A percentile compares a stretch with the other conserved stretches of the same genome.
Evolutionary conservation across 2,888 invertebrate genomes (phyloP).

Genomic region (Peribatodes rhomboidaria): DNA sequence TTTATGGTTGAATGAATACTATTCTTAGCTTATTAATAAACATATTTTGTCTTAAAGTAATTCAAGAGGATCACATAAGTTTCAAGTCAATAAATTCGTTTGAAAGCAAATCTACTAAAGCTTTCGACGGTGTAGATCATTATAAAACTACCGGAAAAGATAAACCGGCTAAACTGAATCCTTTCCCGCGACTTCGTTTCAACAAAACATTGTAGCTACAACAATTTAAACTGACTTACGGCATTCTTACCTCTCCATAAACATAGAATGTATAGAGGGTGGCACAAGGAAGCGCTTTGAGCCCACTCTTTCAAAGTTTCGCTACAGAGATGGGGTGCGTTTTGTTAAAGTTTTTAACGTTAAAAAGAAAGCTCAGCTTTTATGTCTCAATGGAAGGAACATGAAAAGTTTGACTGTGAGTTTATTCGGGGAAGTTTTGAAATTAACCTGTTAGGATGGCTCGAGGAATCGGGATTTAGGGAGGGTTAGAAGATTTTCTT

Average conservation of each 20-base stretch:
- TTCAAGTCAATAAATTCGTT: conserved; percentile 1
- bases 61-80: background rate
- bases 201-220: conserved; percentile 50
- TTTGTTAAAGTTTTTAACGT: conserved; percentile 50
- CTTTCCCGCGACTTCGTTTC: conserved; percentile 33
- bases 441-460: conserved; percentile 65
- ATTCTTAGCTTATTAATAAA: background rate
- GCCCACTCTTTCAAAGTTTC: conserved; percentile 46
- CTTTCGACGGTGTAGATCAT: conserved; percentile 30
- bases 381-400: conserved; percentile 61
- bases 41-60: background rate
- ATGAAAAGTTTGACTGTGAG: conserved; percentile 51
- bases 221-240: conserved; percentile 58
- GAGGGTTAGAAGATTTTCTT: conserved; percentile 29
- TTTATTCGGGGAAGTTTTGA: conserved; percentile 57
- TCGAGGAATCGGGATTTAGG: conserved; percentile 39
- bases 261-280: conserved; percentile 36
- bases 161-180: conserved; percentile 40
- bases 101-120: conserved; percentile 22
- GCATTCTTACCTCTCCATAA: conserved; percentile 38
- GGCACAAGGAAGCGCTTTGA: conserved; percentile 40
- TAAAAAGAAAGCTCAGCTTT: conserved; percentile 63
- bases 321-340: conserved; percentile 43
- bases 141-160: conserved; percentile 36
- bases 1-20: no score